phyloP scores from a whole-genome alignment of 2,797 vertebrate species.

The Pygocentrus nattereri region DNA sequence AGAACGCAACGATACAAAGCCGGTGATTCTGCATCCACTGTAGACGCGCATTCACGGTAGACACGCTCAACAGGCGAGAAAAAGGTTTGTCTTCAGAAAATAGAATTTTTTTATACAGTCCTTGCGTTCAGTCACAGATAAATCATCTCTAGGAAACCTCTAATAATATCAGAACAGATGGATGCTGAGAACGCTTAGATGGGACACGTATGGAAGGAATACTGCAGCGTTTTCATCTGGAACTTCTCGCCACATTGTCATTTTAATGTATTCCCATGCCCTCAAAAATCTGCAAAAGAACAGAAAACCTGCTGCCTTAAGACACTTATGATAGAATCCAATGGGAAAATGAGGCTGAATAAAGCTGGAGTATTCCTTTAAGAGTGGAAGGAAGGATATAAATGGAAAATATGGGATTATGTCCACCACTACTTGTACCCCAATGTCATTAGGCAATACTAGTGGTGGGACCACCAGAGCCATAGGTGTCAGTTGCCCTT shows the following conservation, averaged over 20 bases:
- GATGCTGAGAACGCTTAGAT: background rate
- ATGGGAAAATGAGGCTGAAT: background rate
- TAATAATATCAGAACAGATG: background rate
- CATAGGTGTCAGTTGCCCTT: background rate
- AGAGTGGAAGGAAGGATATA: background rate
- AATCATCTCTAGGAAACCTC: conserved; percentile 11
- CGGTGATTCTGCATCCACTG: conserved; percentile 74
- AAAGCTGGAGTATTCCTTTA: background rate
- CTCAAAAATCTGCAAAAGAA: background rate
- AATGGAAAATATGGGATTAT: background rate
- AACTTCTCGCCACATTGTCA: too few relatives aligned
- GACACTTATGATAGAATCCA: too few relatives aligned
- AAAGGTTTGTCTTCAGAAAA: conserved; percentile 67
- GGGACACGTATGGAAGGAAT: background rate
- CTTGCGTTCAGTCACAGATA: conserved; percentile 29
- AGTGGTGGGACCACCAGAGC: conserved; percentile 10
- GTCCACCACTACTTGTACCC: background rate
- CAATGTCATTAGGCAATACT: background rate
- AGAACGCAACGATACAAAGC: conserved; percentile 77
- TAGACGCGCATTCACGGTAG: conserved; percentile 44
- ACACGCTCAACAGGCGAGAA: conserved; percentile 44
- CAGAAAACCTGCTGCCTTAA: too few relatives aligned
- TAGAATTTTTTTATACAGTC: conserved; percentile 37
- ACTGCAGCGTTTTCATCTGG: background rate
- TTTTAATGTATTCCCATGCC: background rate